Evolutionary conservation across 2,797 vertebrate genomes (phyloP), one percentile per base, ranked within the genome.

Genomic region (Poecilia gillii): DNA sequence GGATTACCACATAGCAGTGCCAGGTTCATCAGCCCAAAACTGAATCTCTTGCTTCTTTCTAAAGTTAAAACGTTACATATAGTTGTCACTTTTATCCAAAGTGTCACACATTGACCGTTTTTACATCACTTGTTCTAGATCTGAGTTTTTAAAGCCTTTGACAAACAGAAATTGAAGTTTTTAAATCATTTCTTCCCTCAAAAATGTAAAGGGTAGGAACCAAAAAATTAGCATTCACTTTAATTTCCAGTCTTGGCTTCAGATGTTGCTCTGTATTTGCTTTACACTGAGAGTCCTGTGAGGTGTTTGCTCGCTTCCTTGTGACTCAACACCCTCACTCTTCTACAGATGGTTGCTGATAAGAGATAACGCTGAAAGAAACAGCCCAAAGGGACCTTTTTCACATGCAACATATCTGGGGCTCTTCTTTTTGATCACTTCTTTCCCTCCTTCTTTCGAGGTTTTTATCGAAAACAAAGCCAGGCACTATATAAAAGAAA

Each of bases 1-100:
- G 86, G 85, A 90, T 85, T 79, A 82, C 47, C 66, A 23, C 28
- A 8, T 13, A 7, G 43, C 73, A 51, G 77, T 78, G 87, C 82
- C 81, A 84, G 64, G 71, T 84, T 88, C 81, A 74, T 82, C 43
- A 13, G 33, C 28, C 76, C 73, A 46, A 57, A 88, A 36, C 73
- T 79, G 57, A 79, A 74, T 41, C 77, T 75, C 20, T n/a, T 73
- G 64, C 74, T 47, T 77, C 51, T 68, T 68, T 20, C 33, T 68
- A 51, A 79, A 31, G 33, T 51, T 28, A 75, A 72, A 59, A 36
- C 0, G 59, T 36, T 14, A 43, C 25, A 25, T 25, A 49, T n/a
- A 62, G 16, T 4, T 64, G 64, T 36, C 49, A 78, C 12, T 28
- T 70, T 70, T n/a, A 12, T 43, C 66, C 39, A 70, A 70, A 25